Base-by-base conservation (phyloP, 1,140 invertebrate species). In the Oedothorax gibbosus region DNA sequence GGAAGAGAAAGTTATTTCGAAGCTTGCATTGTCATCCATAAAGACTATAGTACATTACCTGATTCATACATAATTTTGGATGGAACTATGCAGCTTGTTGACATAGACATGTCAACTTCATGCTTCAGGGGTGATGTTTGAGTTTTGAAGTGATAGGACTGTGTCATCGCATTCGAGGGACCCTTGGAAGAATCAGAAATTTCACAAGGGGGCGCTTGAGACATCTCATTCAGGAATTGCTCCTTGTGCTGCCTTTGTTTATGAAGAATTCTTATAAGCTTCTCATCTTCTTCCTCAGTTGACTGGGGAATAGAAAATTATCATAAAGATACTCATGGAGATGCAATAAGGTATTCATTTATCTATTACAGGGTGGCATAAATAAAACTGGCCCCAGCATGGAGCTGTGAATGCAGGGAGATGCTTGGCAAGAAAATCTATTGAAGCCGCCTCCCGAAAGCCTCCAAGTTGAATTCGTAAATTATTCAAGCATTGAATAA, bases 191-290 rank as follows among this genome's bases (percentile, higher is more conserved):
- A 15, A 35, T 77, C 66, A 53, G 66, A 62, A 21, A 49, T 15
- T 53, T 85, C 83, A 62, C 49, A 20, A 18, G 65, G 81, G 72
- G 75, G 72, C 66, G 85, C 79, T 18, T 85, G 85, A 35, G 87
- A 87, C 80, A 84, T 71, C 69, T 88, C 87, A 80, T 87, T 84
- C 53, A 88, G 78, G 11, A 91, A 87, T 75, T 91, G 89, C 51
- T 89, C 93, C 88, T 97, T 96, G 90, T 97, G 95, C 89, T 96
- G 95, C 87, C 96, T 95, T 64, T 96, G 95, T 92, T 97, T 96
- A 89, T 94, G 95, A 0, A 97, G 90, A 87, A 97, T 96, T 78
- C 96, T 92, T 66, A 94, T 91, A 73, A 97, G 89, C 90, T 97
- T 97, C 86, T 95, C 93, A 89, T 97, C 96, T 86, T 96, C 94